These are phyloP conservation scores for Trinorchestia longiramus DNA, from an alignment of 1,140 invertebrate species.

Conservation along the genomic window DNA sequence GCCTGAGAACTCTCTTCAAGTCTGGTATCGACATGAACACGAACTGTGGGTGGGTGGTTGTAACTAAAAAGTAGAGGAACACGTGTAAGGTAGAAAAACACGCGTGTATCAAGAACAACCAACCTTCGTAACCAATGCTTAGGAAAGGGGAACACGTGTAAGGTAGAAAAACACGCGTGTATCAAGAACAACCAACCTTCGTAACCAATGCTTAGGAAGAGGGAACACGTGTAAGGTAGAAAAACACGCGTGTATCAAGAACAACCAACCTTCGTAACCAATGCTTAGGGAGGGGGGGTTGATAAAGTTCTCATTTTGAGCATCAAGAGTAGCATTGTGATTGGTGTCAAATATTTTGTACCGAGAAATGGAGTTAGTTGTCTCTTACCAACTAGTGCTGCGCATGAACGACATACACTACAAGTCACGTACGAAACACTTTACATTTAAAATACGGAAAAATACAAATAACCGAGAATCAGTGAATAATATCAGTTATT, in stretches of 20 bases:
- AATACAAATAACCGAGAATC: too few relatives aligned
- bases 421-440: too few relatives aligned
- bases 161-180: too few relatives aligned
- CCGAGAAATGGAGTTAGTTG: too few relatives aligned
- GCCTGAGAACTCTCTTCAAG: background rate
- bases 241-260: background rate
- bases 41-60: background rate
- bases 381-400: too few relatives aligned
- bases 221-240: too few relatives aligned
- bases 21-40: conserved; percentile 10
- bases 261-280: background rate
- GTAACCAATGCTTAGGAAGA: background rate
- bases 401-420: too few relatives aligned
- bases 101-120: background rate
- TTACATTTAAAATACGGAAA: too few relatives aligned
- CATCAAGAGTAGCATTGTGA: too few relatives aligned
- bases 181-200: background rate
- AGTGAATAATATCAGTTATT: too few relatives aligned
- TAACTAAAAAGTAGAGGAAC: background rate
- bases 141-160: background rate
- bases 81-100: background rate
- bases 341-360: too few relatives aligned
- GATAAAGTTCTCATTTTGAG: background rate
- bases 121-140: background rate
- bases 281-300: background rate